Conservation (phyloP, 2,113 vertebrate genomes). For the Mesoclemmys tuberculata region DNA sequence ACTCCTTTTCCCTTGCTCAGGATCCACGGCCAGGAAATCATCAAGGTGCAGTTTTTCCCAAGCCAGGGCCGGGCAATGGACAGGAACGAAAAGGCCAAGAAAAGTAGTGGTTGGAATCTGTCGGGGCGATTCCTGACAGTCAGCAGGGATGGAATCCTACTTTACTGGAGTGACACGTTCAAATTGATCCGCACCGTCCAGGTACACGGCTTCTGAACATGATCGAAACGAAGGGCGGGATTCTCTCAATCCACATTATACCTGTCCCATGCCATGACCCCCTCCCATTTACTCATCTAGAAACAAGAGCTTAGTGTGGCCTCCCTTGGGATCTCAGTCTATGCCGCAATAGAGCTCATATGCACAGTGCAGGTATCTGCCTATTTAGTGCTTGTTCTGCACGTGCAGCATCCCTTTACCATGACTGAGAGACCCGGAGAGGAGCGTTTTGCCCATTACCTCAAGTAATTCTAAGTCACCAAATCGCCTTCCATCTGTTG, state of each 20-base stretch:
- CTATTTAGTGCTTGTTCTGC: background rate
- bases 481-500: too few species aligned
- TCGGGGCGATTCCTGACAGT: constrained; percentile 65
- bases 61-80: background rate
- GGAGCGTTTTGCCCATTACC: background rate
- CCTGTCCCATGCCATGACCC: too few species aligned
- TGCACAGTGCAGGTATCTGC: background rate
- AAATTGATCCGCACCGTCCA: constrained; percentile 3
- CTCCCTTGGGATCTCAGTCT: background rate
- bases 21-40: constrained; percentile 54
- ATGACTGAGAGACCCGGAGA: background rate
- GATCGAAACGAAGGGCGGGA: background rate
- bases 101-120: background rate
- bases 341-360: background rate
- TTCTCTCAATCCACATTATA: too few species aligned
- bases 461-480: background rate
- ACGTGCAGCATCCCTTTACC: background rate
- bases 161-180: constrained; percentile 70
- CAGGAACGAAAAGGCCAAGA: background rate
- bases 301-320: background rate
- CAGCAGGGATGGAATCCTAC: constrained; percentile 62
- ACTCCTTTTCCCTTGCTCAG: background rate
- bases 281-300: too few species aligned
- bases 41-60: constrained; percentile 59
- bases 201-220: background rate